phyloP scores from a whole-genome alignment of 1,140 invertebrate species.

The Leptoteleia sp. region DNA sequence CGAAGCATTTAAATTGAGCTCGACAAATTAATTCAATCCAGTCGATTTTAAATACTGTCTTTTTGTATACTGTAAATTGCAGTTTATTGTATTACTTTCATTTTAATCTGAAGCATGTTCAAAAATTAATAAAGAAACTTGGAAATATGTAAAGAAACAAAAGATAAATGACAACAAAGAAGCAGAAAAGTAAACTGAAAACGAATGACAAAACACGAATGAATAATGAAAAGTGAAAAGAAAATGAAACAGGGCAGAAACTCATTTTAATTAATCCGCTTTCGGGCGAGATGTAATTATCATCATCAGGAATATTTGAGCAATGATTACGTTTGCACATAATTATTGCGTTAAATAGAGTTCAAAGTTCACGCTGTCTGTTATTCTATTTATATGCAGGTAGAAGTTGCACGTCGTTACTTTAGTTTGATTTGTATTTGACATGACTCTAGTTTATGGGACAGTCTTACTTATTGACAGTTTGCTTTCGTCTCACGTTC shows the following conservation, averaged over 20 bases:
- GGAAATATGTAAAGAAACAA: neutral
- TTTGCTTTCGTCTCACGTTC: conserved; percentile 9
- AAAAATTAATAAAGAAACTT: too few relatives aligned
- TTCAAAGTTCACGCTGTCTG: conserved; percentile 31
- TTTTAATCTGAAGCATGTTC: neutral
- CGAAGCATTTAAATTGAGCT: conserved; percentile 5
- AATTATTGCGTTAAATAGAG: conserved; percentile 17
- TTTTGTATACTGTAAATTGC: conserved; percentile 1
- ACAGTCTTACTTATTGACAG: conserved; percentile 18
- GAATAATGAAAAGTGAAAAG: too few relatives aligned
- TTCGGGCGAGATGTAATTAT: conserved; percentile 7
- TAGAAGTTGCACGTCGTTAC: conserved; percentile 12
- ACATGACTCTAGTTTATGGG: conserved; percentile 4
- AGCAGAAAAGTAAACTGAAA: too few relatives aligned
- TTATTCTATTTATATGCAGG: conserved; percentile 8
- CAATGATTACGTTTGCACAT: conserved; percentile 3
- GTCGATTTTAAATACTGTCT: neutral
- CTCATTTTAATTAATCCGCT: neutral
- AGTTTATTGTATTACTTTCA: neutral
- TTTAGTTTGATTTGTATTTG: conserved; percentile 21
- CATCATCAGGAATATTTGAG: conserved; percentile 4
- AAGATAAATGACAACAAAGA: too few relatives aligned
- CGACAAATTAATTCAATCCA: conserved; percentile 3
- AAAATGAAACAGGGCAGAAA: too few relatives aligned
- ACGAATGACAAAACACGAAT: too few relatives aligned